Percentiles rank a stretch among this genome's conserved stretches.
Evolutionary conservation across 2,888 invertebrate genomes (phyloP).

Genomic region (Aphidoletes aphidimyza): DNA sequence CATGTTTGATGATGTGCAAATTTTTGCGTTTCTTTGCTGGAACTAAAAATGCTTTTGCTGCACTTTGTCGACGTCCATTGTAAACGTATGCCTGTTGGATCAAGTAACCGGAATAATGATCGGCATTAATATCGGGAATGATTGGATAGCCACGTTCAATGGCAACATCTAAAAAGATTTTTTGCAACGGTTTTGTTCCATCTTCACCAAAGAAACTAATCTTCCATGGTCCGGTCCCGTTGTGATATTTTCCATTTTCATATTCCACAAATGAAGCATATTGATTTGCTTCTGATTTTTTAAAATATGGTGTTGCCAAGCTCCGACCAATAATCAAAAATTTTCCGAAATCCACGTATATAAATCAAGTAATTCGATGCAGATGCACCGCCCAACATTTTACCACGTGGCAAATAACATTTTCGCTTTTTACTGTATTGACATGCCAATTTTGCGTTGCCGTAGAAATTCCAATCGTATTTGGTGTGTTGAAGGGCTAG

Average conservation of each 20-base stretch:
- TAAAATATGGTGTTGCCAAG: conserved; percentile 79
- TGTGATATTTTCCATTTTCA: conserved; percentile 67
- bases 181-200: conserved; percentile 62
- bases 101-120: conserved; percentile 75
- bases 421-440: neutral
- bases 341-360: conserved; percentile 71
- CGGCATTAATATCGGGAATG: conserved; percentile 73
- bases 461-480: conserved; percentile 33
- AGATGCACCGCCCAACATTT: conserved; percentile 76
- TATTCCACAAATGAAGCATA: conserved; percentile 68
- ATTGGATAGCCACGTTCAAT: conserved; percentile 73
- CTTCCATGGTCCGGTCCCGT: conserved; percentile 71
- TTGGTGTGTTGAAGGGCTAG: conserved; percentile 1
- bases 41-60: conserved; percentile 77
- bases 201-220: conserved; percentile 68
- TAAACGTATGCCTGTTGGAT: conserved; percentile 71
- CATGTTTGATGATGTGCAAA: conserved; percentile 70
- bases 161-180: conserved; percentile 73
- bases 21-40: conserved; percentile 69
- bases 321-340: conserved; percentile 74
- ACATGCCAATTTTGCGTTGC: neutral
- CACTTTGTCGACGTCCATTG: conserved; percentile 78
- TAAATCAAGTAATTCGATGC: conserved; percentile 75
- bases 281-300: conserved; percentile 81
- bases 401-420: conserved; percentile 71